Evolutionary conservation across 2,113 vertebrate genomes (phyloP).

Genomic region (Ochotona princeps): DNA sequence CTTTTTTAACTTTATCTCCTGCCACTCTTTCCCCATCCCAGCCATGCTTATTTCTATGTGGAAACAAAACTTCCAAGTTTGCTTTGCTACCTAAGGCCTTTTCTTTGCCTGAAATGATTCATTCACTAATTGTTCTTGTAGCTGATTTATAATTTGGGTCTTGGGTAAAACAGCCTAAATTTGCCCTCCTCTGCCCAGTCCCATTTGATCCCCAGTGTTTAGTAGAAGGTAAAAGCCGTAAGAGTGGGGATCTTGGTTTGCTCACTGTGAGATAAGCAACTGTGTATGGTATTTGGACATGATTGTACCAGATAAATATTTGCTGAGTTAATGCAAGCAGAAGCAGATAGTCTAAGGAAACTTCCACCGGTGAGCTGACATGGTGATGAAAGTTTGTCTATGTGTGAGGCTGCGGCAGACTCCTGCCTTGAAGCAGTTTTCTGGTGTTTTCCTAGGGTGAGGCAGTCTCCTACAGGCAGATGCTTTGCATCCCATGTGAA

Average conservation of each 20-base stretch:
- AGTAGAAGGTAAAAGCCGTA: neutral
- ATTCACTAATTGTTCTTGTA: neutral
- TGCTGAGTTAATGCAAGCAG: neutral
- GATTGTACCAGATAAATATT: neutral
- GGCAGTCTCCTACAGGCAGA: neutral
- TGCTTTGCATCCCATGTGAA: neutral
- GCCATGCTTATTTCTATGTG: neutral
- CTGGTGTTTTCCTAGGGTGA: neutral
- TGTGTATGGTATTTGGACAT: neutral
- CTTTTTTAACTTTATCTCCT: neutral
- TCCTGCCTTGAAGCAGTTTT: slow-evolving; percentile 22
- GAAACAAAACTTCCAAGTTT: neutral
- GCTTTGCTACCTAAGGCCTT: neutral
- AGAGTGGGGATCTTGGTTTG: neutral
- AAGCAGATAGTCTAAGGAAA: neutral
- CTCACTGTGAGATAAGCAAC: neutral
- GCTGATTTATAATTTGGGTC: neutral
- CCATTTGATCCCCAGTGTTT: neutral
- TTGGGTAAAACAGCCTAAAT: neutral
- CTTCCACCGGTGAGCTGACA: slow-evolving; percentile 3
- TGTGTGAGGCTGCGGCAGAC: too few relatives aligned
- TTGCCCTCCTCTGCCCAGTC: neutral
- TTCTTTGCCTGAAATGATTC: neutral
- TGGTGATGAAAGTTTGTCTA: too few relatives aligned
- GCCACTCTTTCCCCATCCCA: neutral